Conservation (phyloP, 2,113 vertebrate species). For the Zeus faber region DNA sequence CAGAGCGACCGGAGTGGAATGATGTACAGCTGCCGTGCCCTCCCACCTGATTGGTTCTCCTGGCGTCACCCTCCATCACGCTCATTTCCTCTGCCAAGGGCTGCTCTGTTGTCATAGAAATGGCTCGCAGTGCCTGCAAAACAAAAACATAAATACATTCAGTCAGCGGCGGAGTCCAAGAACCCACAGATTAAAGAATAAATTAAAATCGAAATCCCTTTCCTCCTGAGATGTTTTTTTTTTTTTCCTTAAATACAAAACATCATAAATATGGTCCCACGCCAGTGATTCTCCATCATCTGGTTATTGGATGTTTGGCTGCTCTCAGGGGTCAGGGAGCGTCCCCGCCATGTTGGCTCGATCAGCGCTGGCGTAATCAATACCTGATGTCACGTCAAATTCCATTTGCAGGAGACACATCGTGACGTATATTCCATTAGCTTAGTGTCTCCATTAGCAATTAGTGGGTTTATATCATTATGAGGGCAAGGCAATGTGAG, state of each 20-base stretch:
- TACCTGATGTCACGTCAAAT: constrained; percentile 13
- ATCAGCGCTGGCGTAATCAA: neutral
- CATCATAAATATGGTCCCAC: too few relatives aligned
- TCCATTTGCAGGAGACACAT: constrained; percentile 16
- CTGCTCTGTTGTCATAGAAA: constrained; percentile 73
- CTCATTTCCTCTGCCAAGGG: constrained; percentile 62
- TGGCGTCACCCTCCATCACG: constrained; percentile 69
- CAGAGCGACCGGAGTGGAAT: constrained; percentile 45
- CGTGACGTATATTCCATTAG: neutral
- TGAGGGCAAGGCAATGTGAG: too few relatives aligned
- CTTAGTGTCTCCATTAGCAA: too few relatives aligned
- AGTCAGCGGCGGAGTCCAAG: too few relatives aligned
- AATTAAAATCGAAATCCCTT: too few relatives aligned
- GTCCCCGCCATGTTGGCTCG: neutral
- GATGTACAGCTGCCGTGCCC: constrained; percentile 51
- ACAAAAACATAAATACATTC: constrained; percentile 29
- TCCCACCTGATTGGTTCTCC: constrained; percentile 70
- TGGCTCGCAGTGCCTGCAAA: constrained; percentile 65
- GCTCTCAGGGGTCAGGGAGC: neutral
- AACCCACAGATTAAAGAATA: too few relatives aligned
- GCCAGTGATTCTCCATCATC: neutral
- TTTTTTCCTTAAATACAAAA: too few relatives aligned
- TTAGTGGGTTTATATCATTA: too few relatives aligned
- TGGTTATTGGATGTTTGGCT: too few relatives aligned
- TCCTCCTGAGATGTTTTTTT: too few relatives aligned